Evolutionary conservation across 2,888 invertebrate species (phyloP).

Genomic region (Linnaemya vulpina): DNA sequence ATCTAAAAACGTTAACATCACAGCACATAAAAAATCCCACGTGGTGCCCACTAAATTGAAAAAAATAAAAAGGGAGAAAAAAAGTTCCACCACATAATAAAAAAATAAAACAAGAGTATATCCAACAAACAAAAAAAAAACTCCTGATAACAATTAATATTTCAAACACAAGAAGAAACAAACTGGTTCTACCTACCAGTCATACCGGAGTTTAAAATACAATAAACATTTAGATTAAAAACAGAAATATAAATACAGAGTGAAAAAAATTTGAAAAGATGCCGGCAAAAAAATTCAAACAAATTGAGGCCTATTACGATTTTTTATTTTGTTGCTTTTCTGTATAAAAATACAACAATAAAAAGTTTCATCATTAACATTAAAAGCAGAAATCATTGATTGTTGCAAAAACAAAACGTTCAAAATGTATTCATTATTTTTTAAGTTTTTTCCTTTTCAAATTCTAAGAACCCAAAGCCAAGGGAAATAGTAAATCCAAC

Average conservation of each 20-base stretch:
- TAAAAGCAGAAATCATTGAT: slow-evolving; percentile 18
- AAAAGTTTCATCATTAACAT: slow-evolving; percentile 30
- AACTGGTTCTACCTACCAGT: slow-evolving; percentile 46
- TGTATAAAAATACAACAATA: slow-evolving; percentile 5
- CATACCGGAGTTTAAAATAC: slow-evolving; percentile 22
- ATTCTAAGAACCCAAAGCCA: background rate
- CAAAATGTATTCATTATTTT: slow-evolving; percentile 2
- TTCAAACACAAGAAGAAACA: slow-evolving; percentile 3
- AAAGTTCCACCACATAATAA: slow-evolving; percentile 22
- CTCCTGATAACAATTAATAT: slow-evolving; percentile 38
- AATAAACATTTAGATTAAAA: slow-evolving; percentile 36
- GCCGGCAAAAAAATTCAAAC: slow-evolving; percentile 26
- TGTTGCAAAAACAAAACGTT: slow-evolving; percentile 19
- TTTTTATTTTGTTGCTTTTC: slow-evolving; percentile 30
- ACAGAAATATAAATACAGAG: slow-evolving; percentile 21
- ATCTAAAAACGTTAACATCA: background rate
- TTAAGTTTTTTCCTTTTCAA: slow-evolving; percentile 3
- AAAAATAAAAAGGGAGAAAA: slow-evolving; percentile 19
- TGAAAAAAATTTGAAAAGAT: slow-evolving; percentile 40
- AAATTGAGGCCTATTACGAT: slow-evolving; percentile 41
- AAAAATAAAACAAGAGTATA: background rate
- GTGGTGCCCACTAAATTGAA: slow-evolving; percentile 53
- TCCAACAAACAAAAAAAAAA: background rate
- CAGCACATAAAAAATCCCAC: slow-evolving; percentile 57
- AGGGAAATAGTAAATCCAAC: background rate